Evolutionary conservation across 1,140 invertebrate species (phyloP).

Genomic region (Temnothorax longispinosus): DNA sequence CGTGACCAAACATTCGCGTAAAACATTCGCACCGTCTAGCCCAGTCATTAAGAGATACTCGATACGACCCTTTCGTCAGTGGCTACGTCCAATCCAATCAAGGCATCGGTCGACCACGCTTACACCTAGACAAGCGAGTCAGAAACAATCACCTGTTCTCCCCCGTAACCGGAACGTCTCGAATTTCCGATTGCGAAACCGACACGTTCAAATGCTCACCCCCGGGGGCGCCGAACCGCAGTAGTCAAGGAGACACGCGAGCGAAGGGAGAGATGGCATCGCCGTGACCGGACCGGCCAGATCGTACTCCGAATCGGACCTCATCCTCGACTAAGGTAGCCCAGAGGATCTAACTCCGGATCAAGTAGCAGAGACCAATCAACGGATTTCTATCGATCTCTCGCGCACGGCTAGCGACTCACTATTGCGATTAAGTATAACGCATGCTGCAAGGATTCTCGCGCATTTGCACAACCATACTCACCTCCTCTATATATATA

Average conservation of each 20-base stretch:
- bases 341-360: conserved; percentile 68
- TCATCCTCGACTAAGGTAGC: conserved; percentile 39
- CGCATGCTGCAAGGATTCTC: conserved; percentile 65
- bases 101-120: conserved; percentile 10
- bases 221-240: conserved; percentile 69
- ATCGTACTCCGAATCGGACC: conserved; percentile 25
- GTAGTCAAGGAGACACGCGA: conserved; percentile 64
- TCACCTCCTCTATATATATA: background rate
- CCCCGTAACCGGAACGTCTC: conserved; percentile 65
- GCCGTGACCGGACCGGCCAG: background rate
- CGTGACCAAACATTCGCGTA: conserved; percentile 29
- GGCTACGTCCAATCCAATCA: conserved; percentile 47
- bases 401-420: conserved; percentile 76
- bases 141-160: conserved; percentile 68
- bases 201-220: conserved; percentile 53
- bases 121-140: conserved; percentile 60
- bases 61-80: conserved; percentile 39
- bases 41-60: conserved; percentile 49
- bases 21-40: conserved; percentile 15
- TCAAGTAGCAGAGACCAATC: conserved; percentile 82
- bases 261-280: conserved; percentile 28
- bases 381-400: conserved; percentile 82
- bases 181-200: conserved; percentile 66
- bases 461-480: background rate
- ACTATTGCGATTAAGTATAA: conserved; percentile 80